Evolutionary conservation across 1,140 invertebrate genomes (phyloP), one percentile per base, ranked within the genome.

Genomic region (Diorhabda sublineata): DNA sequence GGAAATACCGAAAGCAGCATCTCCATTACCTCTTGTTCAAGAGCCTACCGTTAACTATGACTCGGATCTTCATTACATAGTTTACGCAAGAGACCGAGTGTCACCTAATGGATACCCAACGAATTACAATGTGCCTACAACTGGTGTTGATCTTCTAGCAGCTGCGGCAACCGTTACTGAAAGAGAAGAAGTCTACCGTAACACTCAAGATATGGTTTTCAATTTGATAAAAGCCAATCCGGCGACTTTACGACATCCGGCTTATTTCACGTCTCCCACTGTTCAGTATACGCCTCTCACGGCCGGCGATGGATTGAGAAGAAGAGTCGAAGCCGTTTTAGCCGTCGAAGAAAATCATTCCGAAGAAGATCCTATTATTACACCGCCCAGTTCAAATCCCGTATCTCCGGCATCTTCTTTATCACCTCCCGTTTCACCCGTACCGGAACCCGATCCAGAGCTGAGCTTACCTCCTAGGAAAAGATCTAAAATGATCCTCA

Each of bases 401-500:
- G 85, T 85, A 5, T 82, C 89, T 2, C 88, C 89, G 0, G 86
- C 89, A 26, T 85, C 86, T 3, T 86, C 85, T 2, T 81, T 88
- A 0, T 88, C 88, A 3, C 87, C 88, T 0, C 86, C 90, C 0
- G 87, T 87, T 41, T 90, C 89, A 5, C 86, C 85, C 69, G 84
- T 85, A 3, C 83, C 84, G 8, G 81, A 88, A 2, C 90, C 82
- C 2, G 82, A 85, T 62, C 84, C 84, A 57, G 89, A 90, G 63
- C 84, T 91, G 41, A 91, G 87, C 52, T 79, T 93, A 59, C 92
- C 92, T 6, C 87, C 90, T 3, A 82, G 92, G 58, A 94, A 94
- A 81, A 84, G 92, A 3, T 86, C 84, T 61, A 93, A 91, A 77
- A 88, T 92, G 82, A 92, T 93, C 74, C 85, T 90, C 63, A 86